Evolutionary conservation across 2,797 vertebrate species (phyloP).

Genomic region (Poeciliopsis paucimaculata): DNA sequence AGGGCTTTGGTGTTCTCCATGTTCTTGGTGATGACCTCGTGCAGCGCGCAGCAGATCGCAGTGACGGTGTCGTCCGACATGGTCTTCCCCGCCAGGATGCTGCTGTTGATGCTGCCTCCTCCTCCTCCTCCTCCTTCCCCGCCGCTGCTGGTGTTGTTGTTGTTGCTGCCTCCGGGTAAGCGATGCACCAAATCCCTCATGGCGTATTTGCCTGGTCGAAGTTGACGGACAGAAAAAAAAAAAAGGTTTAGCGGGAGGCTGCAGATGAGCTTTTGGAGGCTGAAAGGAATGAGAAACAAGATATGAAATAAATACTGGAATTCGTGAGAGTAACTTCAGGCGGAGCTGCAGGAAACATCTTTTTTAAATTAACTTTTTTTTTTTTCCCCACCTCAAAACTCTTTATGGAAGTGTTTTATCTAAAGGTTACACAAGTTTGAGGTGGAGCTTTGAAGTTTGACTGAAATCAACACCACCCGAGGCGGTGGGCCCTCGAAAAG

Average conservation of each 20-base stretch:
- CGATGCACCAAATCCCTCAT: constrained; percentile 98
- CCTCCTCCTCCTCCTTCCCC: constrained; percentile 24
- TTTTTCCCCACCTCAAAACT: not conserved
- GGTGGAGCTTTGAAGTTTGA: not conserved
- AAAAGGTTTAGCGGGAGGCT: not conserved
- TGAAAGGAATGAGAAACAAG: not conserved
- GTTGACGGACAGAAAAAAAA: constrained; percentile 5
- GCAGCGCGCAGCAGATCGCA: constrained; percentile 96
- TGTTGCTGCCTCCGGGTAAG: constrained; percentile 93
- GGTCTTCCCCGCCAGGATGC: constrained; percentile 85
- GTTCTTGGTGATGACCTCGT: constrained; percentile 99
- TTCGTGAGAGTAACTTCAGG: not conserved
- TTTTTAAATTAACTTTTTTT: not conserved
- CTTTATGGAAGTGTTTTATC: not conserved
- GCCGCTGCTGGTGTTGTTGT: constrained; percentile 76
- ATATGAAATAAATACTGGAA: not conserved
- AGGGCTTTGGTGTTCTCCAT: constrained; percentile 99
- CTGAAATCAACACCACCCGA: not conserved
- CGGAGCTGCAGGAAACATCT: not conserved
- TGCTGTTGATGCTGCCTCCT: constrained; percentile 50
- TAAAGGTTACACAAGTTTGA: not conserved
- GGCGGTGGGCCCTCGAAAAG: not conserved
- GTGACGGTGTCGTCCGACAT: constrained; percentile 99
- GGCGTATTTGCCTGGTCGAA: constrained; percentile 92
- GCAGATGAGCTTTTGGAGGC: constrained; percentile 5